Evolutionary conservation across 2,797 vertebrate genomes (phyloP), one percentile per base, ranked within the genome.

Genomic region (Oreochromis mossambicus): DNA sequence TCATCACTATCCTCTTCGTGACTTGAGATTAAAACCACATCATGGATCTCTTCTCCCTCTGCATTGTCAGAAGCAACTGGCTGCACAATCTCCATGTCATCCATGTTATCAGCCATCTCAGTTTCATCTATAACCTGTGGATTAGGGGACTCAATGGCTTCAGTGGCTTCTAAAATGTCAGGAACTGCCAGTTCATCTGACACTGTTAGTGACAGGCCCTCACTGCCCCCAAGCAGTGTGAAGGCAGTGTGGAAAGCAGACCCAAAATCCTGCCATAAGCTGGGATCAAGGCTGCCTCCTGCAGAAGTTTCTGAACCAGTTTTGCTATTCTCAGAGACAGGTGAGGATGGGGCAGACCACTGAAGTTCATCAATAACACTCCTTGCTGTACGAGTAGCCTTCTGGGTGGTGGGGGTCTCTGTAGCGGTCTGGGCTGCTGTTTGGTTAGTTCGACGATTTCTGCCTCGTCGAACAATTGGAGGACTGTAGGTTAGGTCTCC

Each of bases 1-100:
- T 97, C 96, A 77, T 99, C 97, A 0, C 97, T 99, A 90, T 98
- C 97, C 1, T 97, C 98, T 15, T 93, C 95, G 78, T 90, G 91
- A 89, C 93, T 94, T 36, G 93, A 94, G 52, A 95, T 92, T 38
- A 93, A n/a, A 50, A 95, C 56, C 7, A 93, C 84, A 52, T 94
- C 83, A 7, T 90, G 58, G 1, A 10, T 77, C 21, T 94, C 88
- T 34, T 8, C 70, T 29, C 15, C 82, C 17, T 36, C 75, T 6
- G 38, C 77, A 66, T 10, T 63, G 15, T 84, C 86, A 15, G 58
- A 34, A 29, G 43, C 50, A 63, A 63, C 38, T 14, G 81, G 54
- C 24, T 84, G 89, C 1, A 41, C 81, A 80, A 83, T 63, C 29
- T 91, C 92, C 41, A 86, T 76, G 55, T 86, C 86, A 52, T 92